phyloP scores from a whole-genome alignment of 2,797 vertebrate species.

The Peromyscus eremicus region DNA sequence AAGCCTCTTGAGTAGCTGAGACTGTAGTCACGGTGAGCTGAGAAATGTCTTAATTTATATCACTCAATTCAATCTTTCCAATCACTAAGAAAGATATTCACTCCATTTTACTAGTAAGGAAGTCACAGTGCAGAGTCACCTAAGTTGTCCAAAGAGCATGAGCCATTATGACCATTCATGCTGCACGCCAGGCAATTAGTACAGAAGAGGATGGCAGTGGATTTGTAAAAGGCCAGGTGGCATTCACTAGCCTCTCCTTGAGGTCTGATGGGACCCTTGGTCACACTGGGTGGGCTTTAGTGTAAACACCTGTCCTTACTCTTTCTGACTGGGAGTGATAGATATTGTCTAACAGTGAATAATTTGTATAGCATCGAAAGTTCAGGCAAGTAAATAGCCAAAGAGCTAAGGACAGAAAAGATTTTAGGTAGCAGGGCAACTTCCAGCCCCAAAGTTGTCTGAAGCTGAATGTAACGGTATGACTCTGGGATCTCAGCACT shows the following conservation, averaged over 20 bases:
- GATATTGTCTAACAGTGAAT: background rate
- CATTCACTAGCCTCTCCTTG: background rate
- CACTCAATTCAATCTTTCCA: background rate
- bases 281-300: background rate
- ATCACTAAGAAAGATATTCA: background rate
- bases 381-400: too few relatives aligned
- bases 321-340: rapidly evolving
- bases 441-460: background rate
- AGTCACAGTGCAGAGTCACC: background rate
- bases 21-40: background rate
- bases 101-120: background rate
- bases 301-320: background rate
- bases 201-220: background rate
- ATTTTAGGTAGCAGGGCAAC: background rate
- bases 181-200: background rate
- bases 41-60: background rate
- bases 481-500: background rate
- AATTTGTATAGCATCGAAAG: too few relatives aligned
- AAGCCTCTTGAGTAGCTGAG: background rate
- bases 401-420: background rate
- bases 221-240: background rate
- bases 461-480: background rate
- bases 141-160: background rate
- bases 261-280: background rate
- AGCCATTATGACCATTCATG: background rate